Base-by-base conservation (phyloP, 2,797 vertebrate species). In the Micrastur ruficollis region DNA sequence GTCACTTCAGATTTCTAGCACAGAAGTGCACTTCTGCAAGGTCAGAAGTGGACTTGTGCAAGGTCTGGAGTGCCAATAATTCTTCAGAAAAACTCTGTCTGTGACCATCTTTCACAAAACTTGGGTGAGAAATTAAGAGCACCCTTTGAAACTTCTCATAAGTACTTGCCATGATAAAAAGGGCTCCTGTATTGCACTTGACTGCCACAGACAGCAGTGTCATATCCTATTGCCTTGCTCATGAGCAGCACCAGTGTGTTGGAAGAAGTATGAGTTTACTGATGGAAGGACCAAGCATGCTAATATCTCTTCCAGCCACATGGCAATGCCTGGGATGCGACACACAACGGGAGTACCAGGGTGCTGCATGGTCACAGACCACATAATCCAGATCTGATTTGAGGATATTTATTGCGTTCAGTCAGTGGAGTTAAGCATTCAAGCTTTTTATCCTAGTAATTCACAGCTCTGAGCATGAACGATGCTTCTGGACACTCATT, bases 271-370 rank as follows among this genome's bases (percentile, higher is more conserved):
- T 76, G 55, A 38, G 40, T 50, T 74, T 61, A 17, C 20, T 65
- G 27, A 44, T 23, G 29, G 55, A 50, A 80, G 38, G 23, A 18
- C 12, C 21, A 67, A 42, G 50, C 0, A 0, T 29, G 32, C 23
- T 59, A 18, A 2, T 32, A 9, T 42, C n/a, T 63, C 25, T 9
- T 76, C 34, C 10, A 61, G 71, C 74, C 46, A 9, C 3, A 0
- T 20, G 66, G 27, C 44, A 68, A 1, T 56, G 34, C 23, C 50
- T 25, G 49, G 63, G 8, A 12, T 55, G 20, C 53, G 68, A 78
- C 4, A 5, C 2, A 0, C 3, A 2, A 2, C n/a, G 21, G 40
- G 44, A 68, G 14, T 8, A 16, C 3, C 15, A 14, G 67, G 36
- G 21, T 17, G 12, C 31, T 49, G 3, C 0, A 1, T 62, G 8